A percentile compares a stretch with the other conserved stretches of the same genome.
phyloP scores from a whole-genome alignment of 2,797 vertebrate genomes.

The Hyperoplus immaculatus region DNA sequence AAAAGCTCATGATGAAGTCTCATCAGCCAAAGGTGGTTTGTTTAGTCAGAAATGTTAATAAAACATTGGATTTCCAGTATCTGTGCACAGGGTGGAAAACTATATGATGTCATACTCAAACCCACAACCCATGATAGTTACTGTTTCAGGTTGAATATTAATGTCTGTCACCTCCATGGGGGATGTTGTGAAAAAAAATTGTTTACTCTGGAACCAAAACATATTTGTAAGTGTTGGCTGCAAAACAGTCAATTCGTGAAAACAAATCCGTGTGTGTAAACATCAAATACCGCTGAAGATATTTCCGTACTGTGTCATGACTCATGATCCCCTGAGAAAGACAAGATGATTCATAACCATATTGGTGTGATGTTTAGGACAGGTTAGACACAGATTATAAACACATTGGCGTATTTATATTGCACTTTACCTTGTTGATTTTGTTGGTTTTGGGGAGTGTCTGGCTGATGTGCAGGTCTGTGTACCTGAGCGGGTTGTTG shows the following conservation, averaged over 20 bases:
- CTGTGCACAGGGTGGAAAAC: no score
- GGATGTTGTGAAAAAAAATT: conserved; percentile 35
- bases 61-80: no score
- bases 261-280: conserved; percentile 65
- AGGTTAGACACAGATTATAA: conserved; percentile 30
- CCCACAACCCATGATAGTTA: not conserved
- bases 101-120: not conserved
- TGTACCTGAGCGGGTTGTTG: conserved; percentile 98
- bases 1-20: conserved; percentile 25
- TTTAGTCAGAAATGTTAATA: no score
- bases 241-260: conserved; percentile 52
- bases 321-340: conserved; percentile 56
- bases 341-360: conserved; percentile 60
- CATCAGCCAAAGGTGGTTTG: conserved; percentile 6
- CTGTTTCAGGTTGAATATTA: not conserved
- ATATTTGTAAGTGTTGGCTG: conserved; percentile 32
- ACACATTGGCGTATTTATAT: conserved; percentile 1
- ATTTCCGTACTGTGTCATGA: conserved; percentile 52
- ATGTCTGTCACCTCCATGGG: conserved; percentile 5
- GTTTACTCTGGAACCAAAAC: conserved; percentile 30
- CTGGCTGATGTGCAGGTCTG: conserved; percentile 98
- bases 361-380: conserved; percentile 41
- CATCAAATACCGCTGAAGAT: conserved; percentile 54
- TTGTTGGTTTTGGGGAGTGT: conserved; percentile 99
- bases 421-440: conserved; percentile 94